Conservation (phyloP, 1,140 invertebrate species). For the Gryon sp. region DNA sequence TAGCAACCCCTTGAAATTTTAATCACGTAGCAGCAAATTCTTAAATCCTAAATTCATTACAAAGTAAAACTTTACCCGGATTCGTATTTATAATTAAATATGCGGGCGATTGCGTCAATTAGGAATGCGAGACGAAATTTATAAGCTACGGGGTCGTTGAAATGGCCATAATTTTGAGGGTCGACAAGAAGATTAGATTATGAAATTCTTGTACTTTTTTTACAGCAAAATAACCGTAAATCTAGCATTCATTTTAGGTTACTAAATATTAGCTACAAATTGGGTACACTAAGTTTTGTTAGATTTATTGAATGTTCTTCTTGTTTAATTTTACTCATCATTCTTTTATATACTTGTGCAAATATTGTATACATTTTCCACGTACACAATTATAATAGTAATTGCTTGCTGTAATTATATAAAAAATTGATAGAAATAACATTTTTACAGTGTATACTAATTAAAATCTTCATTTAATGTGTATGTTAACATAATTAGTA, state of each 20-base stretch:
- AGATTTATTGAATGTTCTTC: no score
- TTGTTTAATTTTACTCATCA: no score
- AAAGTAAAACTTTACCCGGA: slow-evolving; percentile 37
- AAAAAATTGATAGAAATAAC: no score
- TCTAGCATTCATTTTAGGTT: no score
- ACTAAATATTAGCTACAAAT: no score
- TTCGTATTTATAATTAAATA: slow-evolving; percentile 60
- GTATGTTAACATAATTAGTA: no score
- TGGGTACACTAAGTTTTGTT: no score
- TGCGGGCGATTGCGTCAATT: slow-evolving; percentile 47
- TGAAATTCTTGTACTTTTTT: not conserved
- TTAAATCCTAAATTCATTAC: slow-evolving; percentile 33
- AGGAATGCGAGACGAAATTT: slow-evolving; percentile 38
- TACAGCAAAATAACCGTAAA: not conserved
- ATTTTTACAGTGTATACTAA: no score
- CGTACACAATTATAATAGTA: not conserved
- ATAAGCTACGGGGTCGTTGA: slow-evolving; percentile 25
- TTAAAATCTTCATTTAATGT: no score
- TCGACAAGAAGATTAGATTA: slow-evolving; percentile 16
- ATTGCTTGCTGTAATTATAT: no score
- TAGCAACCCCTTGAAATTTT: slow-evolving; percentile 5
- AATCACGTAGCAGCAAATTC: slow-evolving; percentile 29
- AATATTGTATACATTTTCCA: no score
- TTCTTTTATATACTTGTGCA: no score
- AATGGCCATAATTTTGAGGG: slow-evolving; percentile 30